Percentiles rank a stretch among this genome's conserved stretches.
These are phyloP conservation scores for Bombyx mandarina DNA, from an alignment of 1,140 invertebrate genomes.

Conservation along the genomic window DNA sequence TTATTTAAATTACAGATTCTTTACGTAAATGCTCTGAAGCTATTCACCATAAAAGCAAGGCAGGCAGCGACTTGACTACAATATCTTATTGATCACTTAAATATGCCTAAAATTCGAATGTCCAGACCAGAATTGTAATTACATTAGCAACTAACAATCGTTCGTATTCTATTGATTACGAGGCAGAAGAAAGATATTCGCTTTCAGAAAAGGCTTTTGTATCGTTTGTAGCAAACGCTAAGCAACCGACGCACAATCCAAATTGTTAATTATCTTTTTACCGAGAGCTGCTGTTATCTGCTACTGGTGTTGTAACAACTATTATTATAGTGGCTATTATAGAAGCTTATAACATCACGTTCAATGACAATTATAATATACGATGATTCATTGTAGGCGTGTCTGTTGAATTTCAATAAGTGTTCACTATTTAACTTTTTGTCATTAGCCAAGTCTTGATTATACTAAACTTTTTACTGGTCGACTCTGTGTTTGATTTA, in stretches of 20 bases:
- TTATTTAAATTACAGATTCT: too few species aligned
- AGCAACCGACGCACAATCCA: not conserved
- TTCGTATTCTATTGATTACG: too few species aligned
- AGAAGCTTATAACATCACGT: conserved; percentile 16
- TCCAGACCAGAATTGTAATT: not conserved
- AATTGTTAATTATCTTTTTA: conserved; percentile 14
- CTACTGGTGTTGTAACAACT: conserved; percentile 8
- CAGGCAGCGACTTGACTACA: too few species aligned
- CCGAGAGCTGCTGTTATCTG: not conserved
- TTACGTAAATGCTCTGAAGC: too few species aligned
- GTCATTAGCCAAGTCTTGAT: conserved; percentile 7
- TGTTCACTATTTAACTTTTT: conserved; percentile 9
- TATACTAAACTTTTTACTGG: not conserved
- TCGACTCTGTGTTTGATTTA: not conserved
- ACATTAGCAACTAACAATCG: not conserved
- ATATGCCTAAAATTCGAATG: too few species aligned
- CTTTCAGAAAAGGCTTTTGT: not conserved
- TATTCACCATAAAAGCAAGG: too few species aligned
- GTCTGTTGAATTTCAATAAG: conserved; percentile 13
- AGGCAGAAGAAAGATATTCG: too few species aligned
- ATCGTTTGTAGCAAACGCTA: not conserved
- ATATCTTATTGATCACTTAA: too few species aligned
- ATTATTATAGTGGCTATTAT: conserved; percentile 1
- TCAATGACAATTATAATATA: conserved; percentile 8
- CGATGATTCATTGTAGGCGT: conserved; percentile 16